Evolutionary conservation across 2,113 vertebrate species (phyloP), one percentile per base, ranked within the genome.

Genomic region (Hypocryptadius cinnamomeus): DNA sequence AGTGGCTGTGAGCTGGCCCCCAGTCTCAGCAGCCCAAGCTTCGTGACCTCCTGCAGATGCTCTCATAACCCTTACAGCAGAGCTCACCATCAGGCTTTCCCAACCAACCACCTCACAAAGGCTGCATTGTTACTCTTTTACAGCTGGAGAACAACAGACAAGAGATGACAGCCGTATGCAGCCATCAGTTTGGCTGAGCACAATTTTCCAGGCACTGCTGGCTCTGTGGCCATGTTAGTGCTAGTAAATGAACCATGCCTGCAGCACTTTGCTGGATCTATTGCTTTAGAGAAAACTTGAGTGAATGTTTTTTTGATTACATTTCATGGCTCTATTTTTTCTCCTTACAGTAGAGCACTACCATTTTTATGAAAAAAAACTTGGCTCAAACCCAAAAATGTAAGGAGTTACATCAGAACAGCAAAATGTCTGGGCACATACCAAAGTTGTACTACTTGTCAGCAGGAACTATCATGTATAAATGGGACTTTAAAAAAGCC

Each of bases 41-140:
- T 61, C 0, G 0, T 27, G 53, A 71, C 39, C 4, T 53, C 35
- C 10, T 5, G 1, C 10, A 13, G 54, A 22, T 6, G 7, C 15
- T 77, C 68, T 72, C 45, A 76, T 4, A 69, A 30, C 15, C 40
- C 54, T 70, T 13, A 33, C 9, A 78, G n/a, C 60, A 80, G 64
- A 59, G 54, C 35, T 92, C 37, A 27, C 37, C 68, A 61, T 48
- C 64, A 51, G 3, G 1, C 35, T 31, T 59, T 79, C 66, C 63
- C 76, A 16, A 64, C 60, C 15, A 57, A 69, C 20, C 24, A 2
- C 35, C 73, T 87, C 64, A 64, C 51, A 89, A 78, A 81, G 51
- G 45, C 69, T 45, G 33, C 12, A 25, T n/a, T 92, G 72, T 70
- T 33, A 28, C 22, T 80, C 50, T 45, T 72, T 57, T 13, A 51